Evolutionary conservation across 2,888 invertebrate genomes (phyloP).

Genomic region (Copidosoma aretas): DNA sequence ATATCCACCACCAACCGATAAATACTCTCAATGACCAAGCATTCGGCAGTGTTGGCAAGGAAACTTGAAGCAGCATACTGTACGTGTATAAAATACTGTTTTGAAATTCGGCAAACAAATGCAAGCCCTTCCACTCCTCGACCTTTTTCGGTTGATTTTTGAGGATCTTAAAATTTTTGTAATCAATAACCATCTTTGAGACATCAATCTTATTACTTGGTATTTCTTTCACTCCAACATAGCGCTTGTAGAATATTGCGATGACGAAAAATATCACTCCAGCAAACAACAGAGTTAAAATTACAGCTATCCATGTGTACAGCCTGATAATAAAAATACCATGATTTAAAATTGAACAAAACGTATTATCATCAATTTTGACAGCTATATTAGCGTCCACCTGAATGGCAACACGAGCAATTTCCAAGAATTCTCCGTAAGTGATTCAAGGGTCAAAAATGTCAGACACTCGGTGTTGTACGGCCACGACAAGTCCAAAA

Average conservation of each 20-base stretch:
- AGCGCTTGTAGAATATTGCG: slow-evolving; percentile 67
- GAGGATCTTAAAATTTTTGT: slow-evolving; percentile 28
- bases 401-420: slow-evolving; percentile 78
- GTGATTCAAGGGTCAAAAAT: slow-evolving; percentile 82
- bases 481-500: slow-evolving; percentile 78
- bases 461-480: slow-evolving; percentile 85
- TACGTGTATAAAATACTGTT: slow-evolving; percentile 82
- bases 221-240: slow-evolving; percentile 34
- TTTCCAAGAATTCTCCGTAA: slow-evolving; percentile 84
- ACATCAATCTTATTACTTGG: not conserved
- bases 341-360: too few relatives aligned
- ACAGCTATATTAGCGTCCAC: too few relatives aligned
- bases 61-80: slow-evolving; percentile 81
- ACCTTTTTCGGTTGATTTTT: slow-evolving; percentile 30
- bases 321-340: slow-evolving; percentile 63
- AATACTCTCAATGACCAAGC: slow-evolving; percentile 82
- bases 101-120: slow-evolving; percentile 74
- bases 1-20: slow-evolving; percentile 89
- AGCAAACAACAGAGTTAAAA: slow-evolving; percentile 72
- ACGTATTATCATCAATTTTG: not conserved
- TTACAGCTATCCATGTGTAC: slow-evolving; percentile 77
- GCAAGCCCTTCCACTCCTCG: slow-evolving; percentile 64
- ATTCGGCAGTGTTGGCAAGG: slow-evolving; percentile 76
- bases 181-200: slow-evolving; percentile 2
- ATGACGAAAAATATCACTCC: slow-evolving; percentile 72